Conservation (phyloP, 2,797 vertebrate species). For the Peromyscus eremicus region DNA sequence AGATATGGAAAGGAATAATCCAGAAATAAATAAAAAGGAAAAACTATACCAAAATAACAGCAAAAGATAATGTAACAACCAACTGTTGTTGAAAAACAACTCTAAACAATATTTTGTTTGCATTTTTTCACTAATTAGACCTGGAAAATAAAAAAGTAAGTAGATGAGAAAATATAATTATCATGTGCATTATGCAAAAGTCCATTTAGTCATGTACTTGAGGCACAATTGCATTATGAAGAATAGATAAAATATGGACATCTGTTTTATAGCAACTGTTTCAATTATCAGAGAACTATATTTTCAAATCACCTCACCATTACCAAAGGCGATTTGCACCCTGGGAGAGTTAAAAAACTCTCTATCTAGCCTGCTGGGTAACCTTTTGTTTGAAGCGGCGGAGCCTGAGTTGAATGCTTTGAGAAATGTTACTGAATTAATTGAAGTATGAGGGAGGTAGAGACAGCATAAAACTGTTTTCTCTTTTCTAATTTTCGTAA, state of each 20-base stretch:
- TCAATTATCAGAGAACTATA: slow-evolving; percentile 49
- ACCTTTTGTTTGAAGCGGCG: slow-evolving; percentile 28
- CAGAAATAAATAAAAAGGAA: not conserved
- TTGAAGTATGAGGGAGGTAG: not conserved
- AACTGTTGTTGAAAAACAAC: not conserved
- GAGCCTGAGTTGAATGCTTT: not conserved
- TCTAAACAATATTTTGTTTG: not conserved
- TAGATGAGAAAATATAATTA: not conserved
- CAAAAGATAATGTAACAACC: not conserved
- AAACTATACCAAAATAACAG: not conserved
- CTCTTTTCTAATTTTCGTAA: not conserved
- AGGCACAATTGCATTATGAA: not conserved
- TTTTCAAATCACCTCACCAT: slow-evolving; percentile 35
- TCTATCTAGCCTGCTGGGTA: slow-evolving; percentile 35
- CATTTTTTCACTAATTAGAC: not conserved
- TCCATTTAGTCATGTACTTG: not conserved
- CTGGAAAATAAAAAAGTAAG: not conserved
- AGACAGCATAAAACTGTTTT: not conserved
- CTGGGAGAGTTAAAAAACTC: slow-evolving; percentile 36
- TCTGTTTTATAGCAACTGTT: slow-evolving; percentile 53
- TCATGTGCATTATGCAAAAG: not conserved
- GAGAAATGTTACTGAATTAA: slow-evolving; percentile 45
- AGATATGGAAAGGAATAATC: not conserved
- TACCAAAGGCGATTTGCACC: slow-evolving; percentile 7
- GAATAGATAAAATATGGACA: not conserved